A percentile compares a stretch with the other conserved stretches of the same genome.
These are phyloP conservation scores for Octonoba sinensis DNA, from an alignment of 2,888 invertebrate species.

Conservation along the genomic window DNA sequence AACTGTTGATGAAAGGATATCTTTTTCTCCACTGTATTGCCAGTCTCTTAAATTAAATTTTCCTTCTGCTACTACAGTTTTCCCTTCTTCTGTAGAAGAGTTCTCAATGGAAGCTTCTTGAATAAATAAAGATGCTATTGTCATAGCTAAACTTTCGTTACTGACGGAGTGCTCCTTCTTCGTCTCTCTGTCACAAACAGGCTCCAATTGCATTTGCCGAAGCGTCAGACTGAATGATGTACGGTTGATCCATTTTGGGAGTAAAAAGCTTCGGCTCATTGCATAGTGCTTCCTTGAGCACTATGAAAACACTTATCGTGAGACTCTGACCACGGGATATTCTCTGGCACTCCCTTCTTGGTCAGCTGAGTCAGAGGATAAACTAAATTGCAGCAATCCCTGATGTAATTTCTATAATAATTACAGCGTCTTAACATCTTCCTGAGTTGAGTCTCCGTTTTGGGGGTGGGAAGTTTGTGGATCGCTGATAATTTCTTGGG, in stretches of 20 bases:
- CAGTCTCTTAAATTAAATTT: too few relatives aligned
- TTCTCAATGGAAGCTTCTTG: too few relatives aligned
- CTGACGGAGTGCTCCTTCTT: too few relatives aligned
- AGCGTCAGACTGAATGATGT: background rate
- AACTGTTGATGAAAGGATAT: too few relatives aligned
- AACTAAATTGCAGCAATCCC: background rate
- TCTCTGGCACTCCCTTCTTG: background rate
- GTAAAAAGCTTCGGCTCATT: background rate
- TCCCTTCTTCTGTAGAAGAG: too few relatives aligned
- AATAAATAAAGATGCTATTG: too few relatives aligned
- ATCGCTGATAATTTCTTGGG: constrained; percentile 6
- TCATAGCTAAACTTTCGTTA: too few relatives aligned
- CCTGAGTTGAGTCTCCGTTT: background rate
- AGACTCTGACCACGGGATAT: background rate
- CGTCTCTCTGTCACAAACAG: too few relatives aligned
- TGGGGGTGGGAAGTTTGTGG: background rate
- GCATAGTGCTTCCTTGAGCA: background rate
- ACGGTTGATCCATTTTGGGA: background rate
- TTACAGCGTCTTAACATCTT: background rate
- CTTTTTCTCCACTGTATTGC: too few relatives aligned
- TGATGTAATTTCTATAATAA: constrained; percentile 16
- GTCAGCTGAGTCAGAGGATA: background rate
- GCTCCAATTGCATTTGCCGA: too few relatives aligned
- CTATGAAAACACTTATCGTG: background rate
- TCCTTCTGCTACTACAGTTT: too few relatives aligned